phyloP scores from a whole-genome alignment of 1,140 invertebrate species.

The Oncopeltus fasciatus region DNA sequence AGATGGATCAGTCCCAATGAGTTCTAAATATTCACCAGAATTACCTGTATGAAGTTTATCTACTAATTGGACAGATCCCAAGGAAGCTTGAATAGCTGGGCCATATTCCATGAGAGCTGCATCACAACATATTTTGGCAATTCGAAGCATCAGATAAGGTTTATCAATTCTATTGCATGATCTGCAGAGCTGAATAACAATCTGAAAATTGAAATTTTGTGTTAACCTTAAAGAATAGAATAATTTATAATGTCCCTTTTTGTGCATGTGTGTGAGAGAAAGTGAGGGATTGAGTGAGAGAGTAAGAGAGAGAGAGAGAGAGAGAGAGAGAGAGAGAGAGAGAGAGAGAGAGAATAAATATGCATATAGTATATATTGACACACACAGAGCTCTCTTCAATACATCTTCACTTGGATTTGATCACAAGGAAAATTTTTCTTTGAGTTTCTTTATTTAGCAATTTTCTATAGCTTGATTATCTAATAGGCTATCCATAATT shows the following conservation, averaged over 20 bases:
- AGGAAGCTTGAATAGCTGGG: conserved; percentile 56
- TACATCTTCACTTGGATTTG: too few species aligned
- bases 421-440: too few species aligned
- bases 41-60: conserved; percentile 63
- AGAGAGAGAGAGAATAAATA: background rate
- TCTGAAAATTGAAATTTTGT: too few species aligned
- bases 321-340: background rate
- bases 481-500: too few species aligned
- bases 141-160: conserved; percentile 58
- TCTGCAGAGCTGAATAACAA: conserved; percentile 38
- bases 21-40: conserved; percentile 58
- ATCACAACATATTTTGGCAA: conserved; percentile 55
- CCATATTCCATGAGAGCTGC: conserved; percentile 64
- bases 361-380: too few species aligned
- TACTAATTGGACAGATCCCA: conserved; percentile 54
- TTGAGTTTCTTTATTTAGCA: too few species aligned
- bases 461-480: too few species aligned
- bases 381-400: too few species aligned
- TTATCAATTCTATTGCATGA: conserved; percentile 49
- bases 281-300: background rate
- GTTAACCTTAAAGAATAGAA: too few species aligned
- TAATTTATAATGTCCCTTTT: too few species aligned
- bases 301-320: background rate
- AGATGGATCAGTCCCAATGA: conserved; percentile 45
- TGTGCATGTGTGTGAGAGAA: too few species aligned